A percentile compares a stretch with the other conserved stretches of the same genome.
Conservation (phyloP, 2,797 vertebrate species). For the Otolemur crassicaudatus region DNA sequence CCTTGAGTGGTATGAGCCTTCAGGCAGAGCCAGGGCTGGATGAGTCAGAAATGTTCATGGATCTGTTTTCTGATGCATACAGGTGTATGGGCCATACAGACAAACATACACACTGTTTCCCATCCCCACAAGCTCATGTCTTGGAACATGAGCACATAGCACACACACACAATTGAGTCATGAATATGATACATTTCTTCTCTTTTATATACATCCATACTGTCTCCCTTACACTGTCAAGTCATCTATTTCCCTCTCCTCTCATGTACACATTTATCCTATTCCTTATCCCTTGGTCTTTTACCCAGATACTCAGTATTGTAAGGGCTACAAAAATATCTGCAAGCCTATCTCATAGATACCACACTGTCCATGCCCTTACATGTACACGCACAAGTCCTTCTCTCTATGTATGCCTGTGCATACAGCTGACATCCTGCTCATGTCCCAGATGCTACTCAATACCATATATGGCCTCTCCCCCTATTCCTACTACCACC, state of each 20-base stretch:
- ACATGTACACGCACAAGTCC: background rate
- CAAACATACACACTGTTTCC: background rate
- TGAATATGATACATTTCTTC: background rate
- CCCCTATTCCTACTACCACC: background rate
- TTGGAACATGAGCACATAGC: background rate
- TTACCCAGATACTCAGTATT: background rate
- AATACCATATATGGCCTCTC: background rate
- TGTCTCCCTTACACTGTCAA: background rate
- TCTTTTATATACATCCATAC: background rate
- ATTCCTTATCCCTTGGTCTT: background rate
- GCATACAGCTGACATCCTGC: background rate
- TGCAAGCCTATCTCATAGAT: background rate
- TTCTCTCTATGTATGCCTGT: background rate
- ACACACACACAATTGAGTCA: background rate
- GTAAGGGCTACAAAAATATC: background rate
- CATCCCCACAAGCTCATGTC: background rate
- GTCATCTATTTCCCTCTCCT: background rate
- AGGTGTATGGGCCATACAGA: conserved; percentile 1
- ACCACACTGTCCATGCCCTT: background rate
- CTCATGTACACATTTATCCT: background rate
- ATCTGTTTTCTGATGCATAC: conserved; percentile 48
- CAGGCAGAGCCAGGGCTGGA: conserved; percentile 77
- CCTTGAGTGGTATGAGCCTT: conserved; percentile 81
- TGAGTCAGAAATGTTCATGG: conserved; percentile 80
- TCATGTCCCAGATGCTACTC: background rate